These are phyloP conservation scores for Mustelus asterias DNA, from an alignment of 2,113 vertebrate genomes.

Conservation along the genomic window DNA sequence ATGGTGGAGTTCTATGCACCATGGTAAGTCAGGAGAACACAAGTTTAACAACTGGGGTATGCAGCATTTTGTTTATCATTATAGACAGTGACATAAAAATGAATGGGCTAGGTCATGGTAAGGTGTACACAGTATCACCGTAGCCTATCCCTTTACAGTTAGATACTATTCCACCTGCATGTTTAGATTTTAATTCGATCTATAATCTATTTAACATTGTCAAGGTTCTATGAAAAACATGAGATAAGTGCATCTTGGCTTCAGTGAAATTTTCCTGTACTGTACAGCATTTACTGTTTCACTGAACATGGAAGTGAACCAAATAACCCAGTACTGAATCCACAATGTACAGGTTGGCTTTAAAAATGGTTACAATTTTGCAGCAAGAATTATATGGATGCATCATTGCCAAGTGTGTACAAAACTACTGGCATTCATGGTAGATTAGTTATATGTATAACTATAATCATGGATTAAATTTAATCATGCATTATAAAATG, in stretches of 20 bases:
- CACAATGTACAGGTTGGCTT: neutral
- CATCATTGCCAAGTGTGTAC: neutral
- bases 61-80: neutral
- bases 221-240: neutral
- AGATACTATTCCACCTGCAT: neutral
- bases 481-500: neutral
- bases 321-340: neutral
- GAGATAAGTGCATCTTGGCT: no score
- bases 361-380: neutral
- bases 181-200: neutral
- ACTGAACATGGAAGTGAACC: neutral
- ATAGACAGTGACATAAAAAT: neutral
- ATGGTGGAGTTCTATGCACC: constrained; percentile 93
- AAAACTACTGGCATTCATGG: neutral
- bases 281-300: no score
- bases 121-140: neutral
- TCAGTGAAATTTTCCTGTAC: neutral
- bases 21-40: constrained; percentile 67
- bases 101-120: neutral
- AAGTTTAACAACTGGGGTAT: neutral
- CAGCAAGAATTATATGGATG: neutral
- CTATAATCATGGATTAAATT: neutral
- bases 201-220: neutral
- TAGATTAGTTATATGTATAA: neutral
- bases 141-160: neutral